phyloP scores from a whole-genome alignment of 2,888 invertebrate species.

The Herminia tarsipennalis region DNA sequence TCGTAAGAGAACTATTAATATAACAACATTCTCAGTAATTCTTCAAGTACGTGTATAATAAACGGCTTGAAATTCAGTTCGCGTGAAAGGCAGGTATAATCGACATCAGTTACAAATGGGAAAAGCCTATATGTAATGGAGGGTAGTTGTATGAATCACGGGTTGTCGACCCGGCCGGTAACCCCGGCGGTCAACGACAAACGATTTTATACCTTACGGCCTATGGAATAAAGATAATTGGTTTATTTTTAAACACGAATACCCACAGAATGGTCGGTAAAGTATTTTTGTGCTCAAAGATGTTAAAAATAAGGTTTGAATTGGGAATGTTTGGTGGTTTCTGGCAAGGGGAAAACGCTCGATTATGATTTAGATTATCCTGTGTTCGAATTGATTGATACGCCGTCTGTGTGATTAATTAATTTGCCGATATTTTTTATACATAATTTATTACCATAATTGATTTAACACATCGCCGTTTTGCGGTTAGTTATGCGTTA shows the following conservation, averaged over 20 bases:
- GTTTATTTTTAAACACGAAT: constrained; percentile 26
- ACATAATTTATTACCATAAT: constrained; percentile 40
- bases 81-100: constrained; percentile 52
- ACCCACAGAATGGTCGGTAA: neutral
- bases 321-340: constrained; percentile 22
- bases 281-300: constrained; percentile 22
- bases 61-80: constrained; percentile 34
- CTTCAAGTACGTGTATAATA: constrained; percentile 32
- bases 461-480: constrained; percentile 37
- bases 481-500: constrained; percentile 29
- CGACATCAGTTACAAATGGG: constrained; percentile 55
- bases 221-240: constrained; percentile 30
- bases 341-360: constrained; percentile 21
- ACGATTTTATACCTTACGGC: constrained; percentile 34
- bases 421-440: constrained; percentile 30
- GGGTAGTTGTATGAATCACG: constrained; percentile 72
- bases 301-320: constrained; percentile 9
- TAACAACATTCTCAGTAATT: constrained; percentile 40
- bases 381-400: constrained; percentile 32
- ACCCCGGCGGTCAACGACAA: constrained; percentile 43
- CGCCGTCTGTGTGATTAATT: constrained; percentile 31
- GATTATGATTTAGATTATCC: constrained; percentile 33
- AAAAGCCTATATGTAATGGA: constrained; percentile 57
- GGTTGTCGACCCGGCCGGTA: constrained; percentile 65
- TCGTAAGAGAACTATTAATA: constrained; percentile 11